Percentiles rank a stretch among this genome's conserved stretches.
Evolutionary conservation across 2,113 vertebrate genomes (phyloP).

Genomic region (Cyanistes caeruleus): DNA sequence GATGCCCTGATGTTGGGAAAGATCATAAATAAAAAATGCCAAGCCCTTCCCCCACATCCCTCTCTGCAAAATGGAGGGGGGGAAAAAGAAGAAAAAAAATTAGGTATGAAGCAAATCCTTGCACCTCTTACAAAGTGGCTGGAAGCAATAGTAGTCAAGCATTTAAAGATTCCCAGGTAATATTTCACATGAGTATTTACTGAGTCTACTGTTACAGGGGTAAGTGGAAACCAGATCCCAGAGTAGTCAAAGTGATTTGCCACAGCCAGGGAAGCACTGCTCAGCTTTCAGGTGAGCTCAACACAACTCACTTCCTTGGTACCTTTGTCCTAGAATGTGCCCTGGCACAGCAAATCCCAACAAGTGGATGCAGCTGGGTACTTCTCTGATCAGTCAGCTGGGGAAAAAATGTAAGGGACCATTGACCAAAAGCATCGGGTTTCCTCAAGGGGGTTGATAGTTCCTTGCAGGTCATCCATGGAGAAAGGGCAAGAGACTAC

Average conservation of each 20-base stretch:
- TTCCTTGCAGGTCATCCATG: neutral
- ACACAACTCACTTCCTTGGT: neutral
- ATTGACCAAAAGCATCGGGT: constrained; percentile 12
- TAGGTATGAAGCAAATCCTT: neutral
- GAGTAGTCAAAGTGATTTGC: neutral
- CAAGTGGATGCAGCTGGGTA: neutral
- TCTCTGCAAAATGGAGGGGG: neutral
- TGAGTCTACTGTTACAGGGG: neutral
- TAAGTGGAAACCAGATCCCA: neutral
- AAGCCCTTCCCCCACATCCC: neutral
- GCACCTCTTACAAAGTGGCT: neutral
- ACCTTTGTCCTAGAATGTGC: neutral
- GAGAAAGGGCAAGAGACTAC: constrained; percentile 10
- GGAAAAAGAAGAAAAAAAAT: no score
- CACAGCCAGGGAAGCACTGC: accelerated
- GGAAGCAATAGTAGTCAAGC: neutral
- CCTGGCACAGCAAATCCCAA: neutral
- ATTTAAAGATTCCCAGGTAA: neutral
- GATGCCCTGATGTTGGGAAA: neutral
- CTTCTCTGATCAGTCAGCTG: constrained; percentile 24
- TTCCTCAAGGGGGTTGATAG: neutral
- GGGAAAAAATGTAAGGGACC: constrained; percentile 10
- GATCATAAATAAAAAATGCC: neutral
- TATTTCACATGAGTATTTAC: neutral
- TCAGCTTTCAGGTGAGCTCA: neutral